Percentiles rank a stretch among this genome's conserved stretches.
phyloP scores from a whole-genome alignment of 2,888 invertebrate genomes.

The Eurytoma adleriae region DNA sequence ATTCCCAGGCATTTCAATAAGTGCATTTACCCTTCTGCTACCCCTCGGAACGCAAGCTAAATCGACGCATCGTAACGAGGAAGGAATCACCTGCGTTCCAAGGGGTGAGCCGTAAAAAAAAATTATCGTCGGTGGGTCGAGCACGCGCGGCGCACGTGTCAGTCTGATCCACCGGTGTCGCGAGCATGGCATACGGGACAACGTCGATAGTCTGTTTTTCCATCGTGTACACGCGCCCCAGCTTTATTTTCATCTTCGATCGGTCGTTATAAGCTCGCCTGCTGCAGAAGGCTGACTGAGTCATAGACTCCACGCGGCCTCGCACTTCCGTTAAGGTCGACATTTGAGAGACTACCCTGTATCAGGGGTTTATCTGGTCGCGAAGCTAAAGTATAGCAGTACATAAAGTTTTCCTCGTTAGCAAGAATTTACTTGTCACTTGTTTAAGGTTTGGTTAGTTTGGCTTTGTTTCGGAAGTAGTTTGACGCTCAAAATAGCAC shows the following conservation, averaged over 20 bases:
- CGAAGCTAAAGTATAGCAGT: no score
- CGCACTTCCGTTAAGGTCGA: no score
- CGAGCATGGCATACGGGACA: not conserved
- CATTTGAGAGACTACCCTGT: no score
- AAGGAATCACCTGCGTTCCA: not conserved
- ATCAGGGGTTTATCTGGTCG: no score
- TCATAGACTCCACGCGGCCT: not conserved
- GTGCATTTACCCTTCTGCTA: not conserved
- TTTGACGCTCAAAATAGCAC: no score
- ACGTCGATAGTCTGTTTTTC: not conserved
- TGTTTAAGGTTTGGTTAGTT: no score
- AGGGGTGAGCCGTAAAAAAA: not conserved
- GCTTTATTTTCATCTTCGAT: constrained; percentile 41
- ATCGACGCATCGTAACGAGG: not conserved
- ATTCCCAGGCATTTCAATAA: not conserved
- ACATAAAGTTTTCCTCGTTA: no score
- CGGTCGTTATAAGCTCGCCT: constrained; percentile 19
- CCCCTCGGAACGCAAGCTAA: not conserved
- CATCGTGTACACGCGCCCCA: not conserved
- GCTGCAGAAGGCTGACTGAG: constrained; percentile 10
- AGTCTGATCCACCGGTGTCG: not conserved
- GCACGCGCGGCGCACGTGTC: not conserved
- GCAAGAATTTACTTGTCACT: no score
- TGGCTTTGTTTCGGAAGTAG: no score
- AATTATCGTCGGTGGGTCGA: not conserved